Base-by-base conservation (phyloP, 2,888 invertebrate species). In the Synanthedon vespiformis region DNA sequence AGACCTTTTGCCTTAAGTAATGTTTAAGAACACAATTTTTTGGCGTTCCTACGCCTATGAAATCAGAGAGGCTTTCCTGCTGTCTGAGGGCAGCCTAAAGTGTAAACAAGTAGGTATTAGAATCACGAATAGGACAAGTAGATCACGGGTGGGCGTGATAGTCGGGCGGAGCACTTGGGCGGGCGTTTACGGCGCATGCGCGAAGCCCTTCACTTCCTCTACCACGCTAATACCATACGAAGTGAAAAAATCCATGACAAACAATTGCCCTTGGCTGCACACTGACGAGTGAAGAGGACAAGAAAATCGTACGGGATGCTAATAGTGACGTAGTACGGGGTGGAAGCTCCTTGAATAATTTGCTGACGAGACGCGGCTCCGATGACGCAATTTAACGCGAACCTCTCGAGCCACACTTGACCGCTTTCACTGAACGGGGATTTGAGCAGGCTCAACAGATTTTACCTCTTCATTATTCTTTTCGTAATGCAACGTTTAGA, bases 181-280 rank as follows among this genome's bases (percentile, higher is more conserved):
- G 77, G 84, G 83, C 83, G 84, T 75, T 72, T 56, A 62, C 54
- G 62, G 70, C 85, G 86, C 86, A 84, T 84, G 86, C 86, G 86
- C 73, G 56, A 56, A 63, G 55, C 61, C 64, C 63, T 60, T 59
- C 54, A 60, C 63, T 63, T 68, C 68, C 58, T 61, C 58, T 56
- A 60, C 63, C 58, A 56, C 58, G 59, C 61, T 63, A 34, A 34
- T 58, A 60, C 61, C 57, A 57, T 57, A 57, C 55, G 54, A 64
- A 67, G 65, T 61, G 63, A 63, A 70, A 69, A 52, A 56, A 59
- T 57, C 57, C 69, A 70, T 71, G 64, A 61, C 63, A 70, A 71
- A 68, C 68, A 69, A 64, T 65, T 62, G 68, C 83, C 84, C 73
- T 79, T 74, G 64, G 57, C 61, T 63, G 48, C 48, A 71, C 70